Evolutionary conservation across 2,797 vertebrate genomes (phyloP).

Genomic region (Chelon labrosus): DNA sequence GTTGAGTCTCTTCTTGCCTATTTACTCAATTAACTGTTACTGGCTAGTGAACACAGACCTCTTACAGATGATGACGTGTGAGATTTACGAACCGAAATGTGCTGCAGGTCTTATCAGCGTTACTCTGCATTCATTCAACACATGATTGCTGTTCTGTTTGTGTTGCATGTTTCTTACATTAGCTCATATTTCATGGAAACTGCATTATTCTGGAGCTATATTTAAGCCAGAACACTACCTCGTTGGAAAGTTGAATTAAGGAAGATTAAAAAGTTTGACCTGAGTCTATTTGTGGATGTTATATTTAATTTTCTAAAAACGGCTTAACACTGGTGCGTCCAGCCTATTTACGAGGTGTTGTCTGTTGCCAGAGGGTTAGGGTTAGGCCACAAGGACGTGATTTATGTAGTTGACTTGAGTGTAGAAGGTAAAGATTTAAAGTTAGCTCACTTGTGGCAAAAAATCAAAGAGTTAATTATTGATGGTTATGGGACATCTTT

Average conservation of each 20-base stretch:
- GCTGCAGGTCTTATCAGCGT: slow-evolving; percentile 59
- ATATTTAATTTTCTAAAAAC: background rate
- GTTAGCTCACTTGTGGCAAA: slow-evolving; percentile 2
- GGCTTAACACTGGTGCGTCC: background rate
- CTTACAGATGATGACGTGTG: slow-evolving; percentile 67
- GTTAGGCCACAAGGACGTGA: background rate
- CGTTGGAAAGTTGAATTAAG: slow-evolving; percentile 24
- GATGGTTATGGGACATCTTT: slow-evolving; percentile 15
- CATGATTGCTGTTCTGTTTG: slow-evolving; percentile 47
- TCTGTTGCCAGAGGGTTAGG: slow-evolving; percentile 10
- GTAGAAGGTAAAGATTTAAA: background rate
- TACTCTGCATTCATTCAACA: slow-evolving; percentile 17
- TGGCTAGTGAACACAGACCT: slow-evolving; percentile 64
- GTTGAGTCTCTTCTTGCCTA: slow-evolving; percentile 72
- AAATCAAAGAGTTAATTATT: slow-evolving; percentile 11
- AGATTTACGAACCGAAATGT: slow-evolving; percentile 3
- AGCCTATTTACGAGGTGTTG: slow-evolving; percentile 11
- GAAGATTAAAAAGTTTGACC: slow-evolving; percentile 26
- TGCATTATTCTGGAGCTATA: slow-evolving; percentile 42
- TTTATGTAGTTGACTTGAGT: background rate
- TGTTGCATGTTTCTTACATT: slow-evolving; percentile 58
- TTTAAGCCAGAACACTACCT: slow-evolving; percentile 41
- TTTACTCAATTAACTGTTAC: slow-evolving; percentile 75
- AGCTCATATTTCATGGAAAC: slow-evolving; percentile 73
- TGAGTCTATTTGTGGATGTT: slow-evolving; percentile 15